Conservation (phyloP, 2,888 invertebrate species). For the Andrena hattorfiana region DNA sequence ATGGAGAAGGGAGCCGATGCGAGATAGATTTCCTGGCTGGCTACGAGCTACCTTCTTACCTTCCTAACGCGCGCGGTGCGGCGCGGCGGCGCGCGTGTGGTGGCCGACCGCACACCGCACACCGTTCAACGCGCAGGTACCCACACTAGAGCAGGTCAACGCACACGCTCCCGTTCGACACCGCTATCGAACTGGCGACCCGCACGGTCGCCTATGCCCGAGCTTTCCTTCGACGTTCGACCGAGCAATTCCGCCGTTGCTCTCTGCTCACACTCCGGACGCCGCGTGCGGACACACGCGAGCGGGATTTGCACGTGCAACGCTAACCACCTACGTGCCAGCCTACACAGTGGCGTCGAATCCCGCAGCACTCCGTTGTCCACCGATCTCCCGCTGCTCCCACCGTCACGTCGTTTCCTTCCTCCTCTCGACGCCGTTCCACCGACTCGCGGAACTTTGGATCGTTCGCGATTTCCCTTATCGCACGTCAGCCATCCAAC, state of each 20-base stretch:
- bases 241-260: constrained; percentile 10
- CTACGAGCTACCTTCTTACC: constrained; percentile 77
- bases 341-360: constrained; percentile 57
- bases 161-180: not conserved
- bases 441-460: not conserved
- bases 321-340: constrained; percentile 66
- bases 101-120: constrained; percentile 40
- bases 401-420: not conserved
- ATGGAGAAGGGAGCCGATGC: constrained; percentile 72
- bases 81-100: constrained; percentile 36
- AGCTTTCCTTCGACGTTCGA: constrained; percentile 21
- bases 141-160: not conserved
- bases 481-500: not conserved
- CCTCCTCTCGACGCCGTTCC: not conserved
- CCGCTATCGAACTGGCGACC: constrained; percentile 29
- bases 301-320: constrained; percentile 61
- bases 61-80: constrained; percentile 51
- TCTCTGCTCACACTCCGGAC: constrained; percentile 18
- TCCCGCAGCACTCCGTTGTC: not conserved
- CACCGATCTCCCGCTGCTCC: not conserved
- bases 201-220: constrained; percentile 12
- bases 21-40: constrained; percentile 82
- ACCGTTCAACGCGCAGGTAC: not conserved
- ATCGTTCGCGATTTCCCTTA: not conserved
- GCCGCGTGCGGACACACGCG: constrained; percentile 26